Base-by-base conservation (phyloP, 2,113 vertebrate species). In the Leucoraja erinaceus region DNA sequence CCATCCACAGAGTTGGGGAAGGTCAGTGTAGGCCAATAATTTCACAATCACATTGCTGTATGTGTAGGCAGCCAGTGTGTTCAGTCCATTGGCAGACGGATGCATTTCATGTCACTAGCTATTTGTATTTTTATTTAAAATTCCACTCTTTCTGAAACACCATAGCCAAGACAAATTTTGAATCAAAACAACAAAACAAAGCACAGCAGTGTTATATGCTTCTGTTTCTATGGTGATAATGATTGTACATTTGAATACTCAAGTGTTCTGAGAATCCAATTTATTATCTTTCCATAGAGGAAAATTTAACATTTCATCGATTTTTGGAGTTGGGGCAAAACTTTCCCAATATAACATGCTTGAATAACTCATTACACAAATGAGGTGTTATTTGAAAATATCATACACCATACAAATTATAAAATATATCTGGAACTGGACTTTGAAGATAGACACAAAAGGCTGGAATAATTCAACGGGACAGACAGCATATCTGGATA, bases 91-190 rank as follows among this genome's bases (percentile, higher is more conserved):
- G 56, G 56, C 59, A 86, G 83, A 0, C 83, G 12, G 47, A 59
- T 84, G 9, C 20, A 84, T 84, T 84, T 84, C 54, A 56, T 56
- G 22, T 28, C 16, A n/a, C 12, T n/a, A 28, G 25, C 83, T 4
- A n/a, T 86, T 12, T 86, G 11, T n/a, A 12, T 86, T 81, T 86
- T 84, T 83, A 61, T 84, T 84, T 7, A 84, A 14, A 84, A n/a
- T 84, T 84, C 56, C 28, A 28, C 14, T 5, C 1, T 25, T 9
- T 12, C 56, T 61, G 81, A 61, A 61, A 84, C 54, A 56, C 47
- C 11, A 61, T 84, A 4, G 22, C 7, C 25, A 7, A 83, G 38
- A 61, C 56, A 61, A 83, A n/a, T 61, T 84, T 59, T 59, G 56
- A 84, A n/a, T 61, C 28, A 61, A 84, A 84, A 61, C 25, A 28